These are phyloP conservation scores for Coccyzus lansbergi DNA, from an alignment of 2,797 vertebrate genomes.

Conservation along the genomic window DNA sequence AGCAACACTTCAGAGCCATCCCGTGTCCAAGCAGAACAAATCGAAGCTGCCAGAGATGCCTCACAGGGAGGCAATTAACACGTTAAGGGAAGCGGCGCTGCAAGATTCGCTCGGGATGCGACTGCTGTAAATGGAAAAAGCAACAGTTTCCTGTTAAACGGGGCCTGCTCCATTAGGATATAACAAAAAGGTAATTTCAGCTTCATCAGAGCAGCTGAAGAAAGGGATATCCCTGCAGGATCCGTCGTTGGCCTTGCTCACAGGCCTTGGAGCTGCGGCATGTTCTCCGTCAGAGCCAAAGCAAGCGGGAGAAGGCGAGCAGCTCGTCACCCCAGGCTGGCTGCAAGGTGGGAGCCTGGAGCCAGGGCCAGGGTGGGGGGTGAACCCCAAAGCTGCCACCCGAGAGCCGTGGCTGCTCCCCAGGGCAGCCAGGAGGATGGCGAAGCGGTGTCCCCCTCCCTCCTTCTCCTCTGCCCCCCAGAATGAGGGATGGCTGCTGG, in stretches of 20 bases:
- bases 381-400: too few species aligned
- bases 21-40: slow-evolving; percentile 2
- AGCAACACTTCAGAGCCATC: slow-evolving; percentile 29
- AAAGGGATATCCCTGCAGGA: not conserved
- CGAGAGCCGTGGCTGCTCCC: too few species aligned
- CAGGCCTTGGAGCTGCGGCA: not conserved
- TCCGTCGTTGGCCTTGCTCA: not conserved
- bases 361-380: too few species aligned
- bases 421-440: not conserved
- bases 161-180: not conserved
- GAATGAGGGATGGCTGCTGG: rapidly evolving
- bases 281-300: not conserved
- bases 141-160: not conserved
- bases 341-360: not conserved
- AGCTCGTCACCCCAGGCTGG: not conserved
- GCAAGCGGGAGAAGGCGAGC: not conserved
- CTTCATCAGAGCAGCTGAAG: not conserved
- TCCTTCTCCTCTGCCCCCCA: not conserved
- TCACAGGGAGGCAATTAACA: not conserved
- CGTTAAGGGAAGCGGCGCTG: not conserved
- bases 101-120: not conserved
- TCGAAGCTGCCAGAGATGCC: not conserved
- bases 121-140: not conserved
- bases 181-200: not conserved
- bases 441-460: not conserved